These are phyloP conservation scores for Eupsittula cactorum DNA, from an alignment of 2,113 vertebrate genomes.

Conservation along the genomic window DNA sequence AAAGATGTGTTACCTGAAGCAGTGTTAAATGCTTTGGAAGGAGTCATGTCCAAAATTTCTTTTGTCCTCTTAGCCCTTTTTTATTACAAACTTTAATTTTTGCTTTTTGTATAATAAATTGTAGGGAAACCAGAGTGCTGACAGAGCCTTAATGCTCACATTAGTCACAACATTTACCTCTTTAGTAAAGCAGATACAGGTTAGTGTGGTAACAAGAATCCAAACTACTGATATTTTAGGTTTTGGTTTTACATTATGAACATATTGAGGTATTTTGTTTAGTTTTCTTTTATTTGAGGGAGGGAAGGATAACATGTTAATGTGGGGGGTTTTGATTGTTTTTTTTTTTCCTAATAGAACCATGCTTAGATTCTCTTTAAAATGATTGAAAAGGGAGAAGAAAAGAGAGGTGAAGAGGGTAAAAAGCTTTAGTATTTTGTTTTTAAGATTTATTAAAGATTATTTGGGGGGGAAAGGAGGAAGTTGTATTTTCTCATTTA, in stretches of 20 bases:
- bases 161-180: neutral
- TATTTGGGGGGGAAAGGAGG: neutral
- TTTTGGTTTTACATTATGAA: neutral
- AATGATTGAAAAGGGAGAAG: neutral
- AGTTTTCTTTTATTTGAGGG: neutral
- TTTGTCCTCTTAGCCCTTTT: neutral
- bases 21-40: neutral
- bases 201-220: neutral
- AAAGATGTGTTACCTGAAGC: neutral
- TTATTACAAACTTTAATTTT: neutral
- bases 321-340: neutral
- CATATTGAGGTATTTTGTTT: neutral
- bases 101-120: neutral
- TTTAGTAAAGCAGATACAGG: neutral
- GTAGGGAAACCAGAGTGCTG: neutral
- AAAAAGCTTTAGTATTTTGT: neutral
- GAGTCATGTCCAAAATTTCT: neutral
- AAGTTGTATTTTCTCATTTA: constrained; percentile 16
- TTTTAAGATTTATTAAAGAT: neutral
- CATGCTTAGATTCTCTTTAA: neutral
- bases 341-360: neutral
- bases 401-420: neutral
- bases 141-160: neutral
- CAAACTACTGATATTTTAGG: neutral
- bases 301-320: neutral